These are phyloP conservation scores for Trichonephila inaurata DNA, from an alignment of 1,140 invertebrate species.

Conservation along the genomic window DNA sequence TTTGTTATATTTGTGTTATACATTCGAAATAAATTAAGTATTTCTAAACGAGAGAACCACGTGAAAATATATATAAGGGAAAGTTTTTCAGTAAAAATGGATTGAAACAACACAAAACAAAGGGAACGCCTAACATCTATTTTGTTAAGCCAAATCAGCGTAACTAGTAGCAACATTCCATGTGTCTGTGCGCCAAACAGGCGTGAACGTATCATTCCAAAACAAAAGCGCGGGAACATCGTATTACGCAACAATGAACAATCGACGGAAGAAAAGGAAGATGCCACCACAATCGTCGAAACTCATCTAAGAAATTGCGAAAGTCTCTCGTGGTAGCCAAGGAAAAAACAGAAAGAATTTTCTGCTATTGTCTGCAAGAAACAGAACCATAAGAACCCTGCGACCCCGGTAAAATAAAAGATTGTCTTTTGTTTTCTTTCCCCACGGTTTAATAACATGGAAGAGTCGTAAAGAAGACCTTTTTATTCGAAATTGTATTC, in stretches of 20 bases:
- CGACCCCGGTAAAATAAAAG: not conserved
- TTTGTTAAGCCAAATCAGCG: too few species aligned
- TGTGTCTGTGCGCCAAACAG: too few species aligned
- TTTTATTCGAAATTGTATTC: not conserved
- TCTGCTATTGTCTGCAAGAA: not conserved
- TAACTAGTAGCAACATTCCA: too few species aligned
- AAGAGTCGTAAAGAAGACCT: not conserved
- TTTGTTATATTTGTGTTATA: too few species aligned
- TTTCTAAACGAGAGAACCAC: too few species aligned
- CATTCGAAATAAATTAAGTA: too few species aligned
- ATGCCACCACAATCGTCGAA: slow-evolving; percentile 16
- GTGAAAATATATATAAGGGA: too few species aligned
- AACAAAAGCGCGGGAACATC: slow-evolving; percentile 36
- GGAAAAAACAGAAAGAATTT: slow-evolving; percentile 8
- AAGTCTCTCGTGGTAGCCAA: not conserved
- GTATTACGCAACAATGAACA: slow-evolving; percentile 42
- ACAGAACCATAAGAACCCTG: slow-evolving; percentile 20
- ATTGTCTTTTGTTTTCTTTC: slow-evolving; percentile 23
- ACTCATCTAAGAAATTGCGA: slow-evolving; percentile 26
- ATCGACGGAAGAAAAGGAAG: slow-evolving; percentile 6
- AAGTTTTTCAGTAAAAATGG: too few species aligned
- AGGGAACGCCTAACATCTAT: too few species aligned
- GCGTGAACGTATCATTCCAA: not conserved
- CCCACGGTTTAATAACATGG: not conserved
- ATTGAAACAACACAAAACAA: too few species aligned